Evolutionary conservation across 2,888 invertebrate species (phyloP).

Genomic region (Lochmaea crataegi): DNA sequence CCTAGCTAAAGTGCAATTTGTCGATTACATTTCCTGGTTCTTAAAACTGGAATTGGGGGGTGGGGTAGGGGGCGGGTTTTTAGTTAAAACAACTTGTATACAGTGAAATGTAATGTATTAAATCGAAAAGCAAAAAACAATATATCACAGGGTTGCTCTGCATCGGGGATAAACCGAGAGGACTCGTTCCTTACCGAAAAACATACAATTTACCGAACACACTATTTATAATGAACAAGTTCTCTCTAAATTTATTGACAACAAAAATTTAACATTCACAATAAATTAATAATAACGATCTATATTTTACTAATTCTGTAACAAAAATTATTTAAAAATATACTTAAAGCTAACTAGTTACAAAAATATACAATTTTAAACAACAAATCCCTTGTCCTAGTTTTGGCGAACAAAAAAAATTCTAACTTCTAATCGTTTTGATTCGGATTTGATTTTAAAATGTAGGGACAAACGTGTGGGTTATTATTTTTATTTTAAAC

Average conservation of each 20-base stretch:
- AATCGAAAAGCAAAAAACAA: constrained; percentile 58
- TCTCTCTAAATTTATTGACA: constrained; percentile 27
- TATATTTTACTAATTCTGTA: constrained; percentile 34
- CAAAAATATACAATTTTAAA: constrained; percentile 40
- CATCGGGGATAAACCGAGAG: constrained; percentile 45
- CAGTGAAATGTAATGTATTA: constrained; percentile 46
- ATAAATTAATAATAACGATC: constrained; percentile 35
- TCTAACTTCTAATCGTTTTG: not conserved
- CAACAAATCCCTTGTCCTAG: constrained; percentile 27
- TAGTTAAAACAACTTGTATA: too few species aligned
- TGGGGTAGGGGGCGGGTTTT: too few species aligned
- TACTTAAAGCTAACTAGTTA: constrained; percentile 34
- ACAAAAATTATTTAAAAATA: constrained; percentile 29
- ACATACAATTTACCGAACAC: constrained; percentile 13
- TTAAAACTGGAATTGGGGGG: too few species aligned
- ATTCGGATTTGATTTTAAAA: not conserved
- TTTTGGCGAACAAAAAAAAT: not conserved
- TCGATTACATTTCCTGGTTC: too few species aligned
- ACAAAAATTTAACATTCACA: constrained; percentile 37
- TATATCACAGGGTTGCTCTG: constrained; percentile 63
- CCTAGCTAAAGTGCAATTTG: too few species aligned
- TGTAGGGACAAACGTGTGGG: not conserved
- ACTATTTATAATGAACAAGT: constrained; percentile 17
- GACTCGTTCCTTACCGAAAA: constrained; percentile 24
- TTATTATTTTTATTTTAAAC: not conserved